These are phyloP conservation scores for Tipula confusa DNA, from an alignment of 2,888 invertebrate species.

Conservation along the genomic window DNA sequence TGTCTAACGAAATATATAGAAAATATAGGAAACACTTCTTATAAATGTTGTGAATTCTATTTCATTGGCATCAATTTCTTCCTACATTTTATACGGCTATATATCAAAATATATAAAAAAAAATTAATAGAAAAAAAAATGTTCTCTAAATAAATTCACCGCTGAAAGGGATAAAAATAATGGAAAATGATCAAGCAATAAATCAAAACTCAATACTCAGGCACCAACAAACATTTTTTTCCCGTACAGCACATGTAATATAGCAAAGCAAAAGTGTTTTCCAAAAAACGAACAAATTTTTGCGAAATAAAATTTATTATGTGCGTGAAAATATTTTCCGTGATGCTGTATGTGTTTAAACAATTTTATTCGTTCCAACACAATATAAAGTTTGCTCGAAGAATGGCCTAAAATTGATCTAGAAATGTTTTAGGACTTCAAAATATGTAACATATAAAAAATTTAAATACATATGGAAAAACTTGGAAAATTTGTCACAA, in stretches of 20 bases:
- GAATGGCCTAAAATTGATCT: conserved; percentile 20
- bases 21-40: conserved; percentile 12
- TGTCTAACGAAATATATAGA: background rate
- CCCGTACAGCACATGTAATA: background rate
- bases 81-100: background rate
- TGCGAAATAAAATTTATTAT: background rate
- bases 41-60: background rate
- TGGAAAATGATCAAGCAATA: conserved; percentile 28
- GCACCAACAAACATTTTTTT: background rate
- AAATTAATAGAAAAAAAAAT: background rate
- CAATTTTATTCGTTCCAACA: background rate
- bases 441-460: background rate
- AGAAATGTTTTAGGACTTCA: background rate
- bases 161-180: conserved; percentile 31
- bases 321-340: background rate
- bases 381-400: too few species aligned
- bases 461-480: background rate
- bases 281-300: background rate
- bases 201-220: conserved; percentile 27
- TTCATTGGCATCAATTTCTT: background rate
- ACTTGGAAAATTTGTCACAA: background rate
- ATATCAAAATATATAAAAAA: background rate
- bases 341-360: background rate
- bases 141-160: conserved; percentile 27
- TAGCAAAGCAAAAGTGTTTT: background rate